These are phyloP conservation scores for Coracopsis vasa DNA, from an alignment of 2,113 vertebrate species.

Conservation along the genomic window DNA sequence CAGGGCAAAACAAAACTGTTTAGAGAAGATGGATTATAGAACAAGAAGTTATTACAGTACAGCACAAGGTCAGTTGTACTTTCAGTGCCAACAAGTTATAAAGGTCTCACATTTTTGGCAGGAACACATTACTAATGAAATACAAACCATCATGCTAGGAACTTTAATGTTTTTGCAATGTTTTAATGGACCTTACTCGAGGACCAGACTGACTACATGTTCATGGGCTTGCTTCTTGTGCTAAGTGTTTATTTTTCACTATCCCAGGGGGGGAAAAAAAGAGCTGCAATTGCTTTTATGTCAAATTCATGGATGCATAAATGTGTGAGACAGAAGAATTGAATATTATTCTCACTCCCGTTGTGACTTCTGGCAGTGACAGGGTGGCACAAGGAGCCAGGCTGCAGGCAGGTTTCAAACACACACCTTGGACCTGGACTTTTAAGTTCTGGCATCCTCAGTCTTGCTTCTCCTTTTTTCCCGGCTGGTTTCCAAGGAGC, in stretches of 20 bases:
- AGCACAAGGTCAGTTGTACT: constrained; percentile 23
- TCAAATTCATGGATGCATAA: constrained; percentile 4
- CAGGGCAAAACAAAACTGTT: background rate
- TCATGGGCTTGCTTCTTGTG: background rate
- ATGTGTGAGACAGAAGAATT: background rate
- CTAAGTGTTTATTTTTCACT: constrained; percentile 35
- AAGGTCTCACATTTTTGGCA: constrained; percentile 43
- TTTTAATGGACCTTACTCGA: constrained; percentile 14
- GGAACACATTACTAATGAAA: background rate
- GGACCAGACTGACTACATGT: background rate
- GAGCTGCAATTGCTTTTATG: background rate
- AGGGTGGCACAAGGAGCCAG: background rate
- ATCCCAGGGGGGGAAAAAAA: background rate
- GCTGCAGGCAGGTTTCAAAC: background rate
- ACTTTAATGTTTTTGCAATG: background rate
- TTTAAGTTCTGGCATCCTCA: background rate
- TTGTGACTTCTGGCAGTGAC: background rate
- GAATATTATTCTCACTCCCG: background rate
- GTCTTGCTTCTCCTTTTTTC: background rate
- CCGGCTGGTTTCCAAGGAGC: background rate
- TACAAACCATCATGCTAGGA: background rate
- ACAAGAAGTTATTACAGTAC: background rate
- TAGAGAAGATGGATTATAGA: background rate
- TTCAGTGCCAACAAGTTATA: background rate
- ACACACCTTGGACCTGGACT: background rate